Evolutionary conservation across 1,140 invertebrate genomes (phyloP).

Genomic region (Neodiprion virginianus): DNA sequence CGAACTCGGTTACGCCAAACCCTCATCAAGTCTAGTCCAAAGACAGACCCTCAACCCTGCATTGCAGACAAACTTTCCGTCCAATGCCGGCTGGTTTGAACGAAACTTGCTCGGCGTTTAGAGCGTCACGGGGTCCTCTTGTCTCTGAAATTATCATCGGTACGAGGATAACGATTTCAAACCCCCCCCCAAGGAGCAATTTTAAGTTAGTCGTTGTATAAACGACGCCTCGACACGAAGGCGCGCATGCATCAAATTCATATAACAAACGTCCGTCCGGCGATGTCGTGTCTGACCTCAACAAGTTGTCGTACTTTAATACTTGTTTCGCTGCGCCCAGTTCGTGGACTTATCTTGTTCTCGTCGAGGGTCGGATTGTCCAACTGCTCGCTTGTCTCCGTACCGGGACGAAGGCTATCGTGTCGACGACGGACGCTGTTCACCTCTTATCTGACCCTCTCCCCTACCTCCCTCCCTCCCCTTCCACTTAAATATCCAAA

Average conservation of each 20-base stretch:
- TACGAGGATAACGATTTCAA: too few relatives aligned
- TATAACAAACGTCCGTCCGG: background rate
- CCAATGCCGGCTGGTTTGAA: background rate
- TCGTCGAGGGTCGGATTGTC: background rate
- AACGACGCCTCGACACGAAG: background rate
- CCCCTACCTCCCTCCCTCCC: too few relatives aligned
- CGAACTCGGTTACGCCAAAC: background rate
- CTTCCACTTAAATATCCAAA: background rate
- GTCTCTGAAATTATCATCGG: too few relatives aligned
- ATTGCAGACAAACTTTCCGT: background rate
- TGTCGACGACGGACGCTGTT: background rate
- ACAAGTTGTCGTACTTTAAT: background rate
- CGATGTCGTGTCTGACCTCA: constrained; percentile 6
- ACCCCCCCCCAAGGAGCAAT: background rate
- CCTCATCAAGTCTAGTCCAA: background rate
- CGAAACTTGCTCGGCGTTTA: background rate
- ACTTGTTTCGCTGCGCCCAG: background rate
- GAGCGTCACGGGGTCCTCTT: too few relatives aligned
- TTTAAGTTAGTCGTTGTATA: background rate
- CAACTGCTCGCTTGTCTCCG: background rate
- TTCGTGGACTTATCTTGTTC: background rate
- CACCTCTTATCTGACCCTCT: background rate
- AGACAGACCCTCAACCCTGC: background rate
- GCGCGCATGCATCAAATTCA: too few relatives aligned
- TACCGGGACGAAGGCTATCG: background rate